Percentiles rank a stretch among this genome's conserved stretches.
phyloP scores from a whole-genome alignment of 2,888 invertebrate species.

The Cantharis nigra region DNA sequence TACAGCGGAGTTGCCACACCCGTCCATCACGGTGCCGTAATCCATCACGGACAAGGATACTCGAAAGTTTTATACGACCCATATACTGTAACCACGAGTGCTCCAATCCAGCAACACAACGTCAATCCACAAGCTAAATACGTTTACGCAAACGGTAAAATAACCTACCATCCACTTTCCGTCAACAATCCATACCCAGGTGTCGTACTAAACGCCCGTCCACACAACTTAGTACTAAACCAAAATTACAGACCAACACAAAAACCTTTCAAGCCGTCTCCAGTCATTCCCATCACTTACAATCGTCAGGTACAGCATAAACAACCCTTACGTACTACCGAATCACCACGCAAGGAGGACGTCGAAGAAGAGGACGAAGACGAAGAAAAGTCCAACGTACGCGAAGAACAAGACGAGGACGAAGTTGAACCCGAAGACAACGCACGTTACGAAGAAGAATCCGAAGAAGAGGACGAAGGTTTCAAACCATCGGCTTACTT shows the following conservation, averaged over 20 bases:
- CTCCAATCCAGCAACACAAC: constrained; percentile 4
- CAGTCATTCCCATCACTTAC: constrained; percentile 6
- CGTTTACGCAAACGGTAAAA: constrained; percentile 22
- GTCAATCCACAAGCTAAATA: constrained; percentile 15
- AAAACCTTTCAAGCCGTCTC: constrained; percentile 21
- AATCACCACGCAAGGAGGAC: constrained; percentile 21
- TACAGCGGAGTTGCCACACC: constrained; percentile 18
- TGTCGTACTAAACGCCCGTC: background rate
- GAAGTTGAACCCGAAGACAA: constrained; percentile 11
- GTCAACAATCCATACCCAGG: constrained; percentile 4
- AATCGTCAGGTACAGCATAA: background rate
- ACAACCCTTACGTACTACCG: background rate
- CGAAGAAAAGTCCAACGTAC: constrained; percentile 19
- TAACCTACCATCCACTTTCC: constrained; percentile 15
- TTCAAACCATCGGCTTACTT: constrained; percentile 5
- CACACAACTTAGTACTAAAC: background rate
- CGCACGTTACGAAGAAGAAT: constrained; percentile 20
- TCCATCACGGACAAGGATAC: constrained; percentile 29
- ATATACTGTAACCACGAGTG: constrained; percentile 11
- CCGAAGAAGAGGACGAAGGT: constrained; percentile 18
- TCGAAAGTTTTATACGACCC: constrained; percentile 14
- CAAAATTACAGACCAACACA: constrained; percentile 6
- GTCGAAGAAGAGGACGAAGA: constrained; percentile 17
- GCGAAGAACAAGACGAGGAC: constrained; percentile 21
- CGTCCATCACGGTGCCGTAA: constrained; percentile 30